phyloP scores from a whole-genome alignment of 2,888 invertebrate species.

The Nineta flava region DNA sequence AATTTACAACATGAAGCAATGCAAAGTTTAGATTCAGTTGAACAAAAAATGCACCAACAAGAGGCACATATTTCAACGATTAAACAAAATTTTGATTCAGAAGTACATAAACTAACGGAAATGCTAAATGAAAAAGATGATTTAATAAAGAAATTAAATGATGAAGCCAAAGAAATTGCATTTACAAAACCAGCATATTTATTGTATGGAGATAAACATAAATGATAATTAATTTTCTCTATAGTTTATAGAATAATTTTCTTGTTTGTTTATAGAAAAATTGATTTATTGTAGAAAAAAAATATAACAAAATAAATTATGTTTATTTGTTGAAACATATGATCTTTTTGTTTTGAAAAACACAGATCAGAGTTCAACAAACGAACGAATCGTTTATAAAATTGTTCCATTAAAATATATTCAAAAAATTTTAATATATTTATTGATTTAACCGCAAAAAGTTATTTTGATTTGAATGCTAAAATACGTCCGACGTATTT shows the following conservation, averaged over 20 bases:
- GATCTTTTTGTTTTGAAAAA: too few relatives aligned
- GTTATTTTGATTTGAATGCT: too few relatives aligned
- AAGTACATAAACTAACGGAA: conserved; percentile 28
- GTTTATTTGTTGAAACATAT: too few relatives aligned
- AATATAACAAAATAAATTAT: neutral
- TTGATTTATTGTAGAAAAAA: neutral
- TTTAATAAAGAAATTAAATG: conserved; percentile 24
- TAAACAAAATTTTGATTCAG: conserved; percentile 30
- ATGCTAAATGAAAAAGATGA: conserved; percentile 31
- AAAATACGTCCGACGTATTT: too few relatives aligned
- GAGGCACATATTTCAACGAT: conserved; percentile 28
- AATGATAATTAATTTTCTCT: neutral
- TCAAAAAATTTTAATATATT: too few relatives aligned
- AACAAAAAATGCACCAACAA: conserved; percentile 32
- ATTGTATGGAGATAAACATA: conserved; percentile 23
- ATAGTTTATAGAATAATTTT: neutral
- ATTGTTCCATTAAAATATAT: too few relatives aligned
- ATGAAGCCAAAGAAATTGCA: conserved; percentile 15
- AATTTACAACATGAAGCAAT: conserved; percentile 34
- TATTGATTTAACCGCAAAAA: too few relatives aligned
- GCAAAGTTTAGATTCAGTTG: conserved; percentile 33
- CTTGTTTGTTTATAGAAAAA: too few relatives aligned
- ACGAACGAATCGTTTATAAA: too few relatives aligned
- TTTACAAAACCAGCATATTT: conserved; percentile 22
- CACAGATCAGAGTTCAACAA: too few relatives aligned